phyloP scores from a whole-genome alignment of 2,888 invertebrate genomes.

The Pristionchus japonicus region DNA sequence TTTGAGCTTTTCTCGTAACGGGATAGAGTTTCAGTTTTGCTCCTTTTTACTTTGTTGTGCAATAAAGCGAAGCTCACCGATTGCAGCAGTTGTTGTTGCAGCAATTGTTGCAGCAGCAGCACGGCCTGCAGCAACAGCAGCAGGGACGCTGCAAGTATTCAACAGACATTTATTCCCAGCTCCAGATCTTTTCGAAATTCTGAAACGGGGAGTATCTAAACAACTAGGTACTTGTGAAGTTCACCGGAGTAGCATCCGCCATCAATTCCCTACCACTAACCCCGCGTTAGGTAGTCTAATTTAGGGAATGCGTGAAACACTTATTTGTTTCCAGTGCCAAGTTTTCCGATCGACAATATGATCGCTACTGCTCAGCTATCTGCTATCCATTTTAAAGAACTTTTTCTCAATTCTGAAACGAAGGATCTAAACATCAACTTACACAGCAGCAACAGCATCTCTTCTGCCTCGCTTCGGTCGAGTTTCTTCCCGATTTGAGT shows the following conservation, averaged over 20 bases:
- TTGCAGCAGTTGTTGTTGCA: constrained; percentile 33
- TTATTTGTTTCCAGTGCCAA: too few relatives aligned
- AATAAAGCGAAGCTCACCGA: constrained; percentile 9
- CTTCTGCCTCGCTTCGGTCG: not conserved
- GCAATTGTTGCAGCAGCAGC: constrained; percentile 20
- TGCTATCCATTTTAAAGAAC: too few relatives aligned
- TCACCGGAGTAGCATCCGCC: too few relatives aligned
- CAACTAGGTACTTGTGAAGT: too few relatives aligned
- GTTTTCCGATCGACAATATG: too few relatives aligned
- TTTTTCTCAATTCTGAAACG: not conserved
- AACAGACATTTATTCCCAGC: too few relatives aligned
- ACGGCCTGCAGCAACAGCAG: constrained; percentile 25
- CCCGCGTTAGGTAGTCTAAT: too few relatives aligned
- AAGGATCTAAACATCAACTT: not conserved
- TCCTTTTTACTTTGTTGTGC: not conserved
- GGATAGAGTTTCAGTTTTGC: not conserved
- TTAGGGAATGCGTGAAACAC: too few relatives aligned
- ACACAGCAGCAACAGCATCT: constrained; percentile 25
- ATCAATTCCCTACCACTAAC: too few relatives aligned
- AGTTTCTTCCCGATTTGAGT: not conserved
- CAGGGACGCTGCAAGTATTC: not conserved
- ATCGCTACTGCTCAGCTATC: too few relatives aligned
- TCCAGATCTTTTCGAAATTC: too few relatives aligned
- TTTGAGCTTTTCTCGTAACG: not conserved
- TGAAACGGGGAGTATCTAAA: too few relatives aligned